phyloP scores from a whole-genome alignment of 2,888 invertebrate genomes.

The Oligia fasciuncula region DNA sequence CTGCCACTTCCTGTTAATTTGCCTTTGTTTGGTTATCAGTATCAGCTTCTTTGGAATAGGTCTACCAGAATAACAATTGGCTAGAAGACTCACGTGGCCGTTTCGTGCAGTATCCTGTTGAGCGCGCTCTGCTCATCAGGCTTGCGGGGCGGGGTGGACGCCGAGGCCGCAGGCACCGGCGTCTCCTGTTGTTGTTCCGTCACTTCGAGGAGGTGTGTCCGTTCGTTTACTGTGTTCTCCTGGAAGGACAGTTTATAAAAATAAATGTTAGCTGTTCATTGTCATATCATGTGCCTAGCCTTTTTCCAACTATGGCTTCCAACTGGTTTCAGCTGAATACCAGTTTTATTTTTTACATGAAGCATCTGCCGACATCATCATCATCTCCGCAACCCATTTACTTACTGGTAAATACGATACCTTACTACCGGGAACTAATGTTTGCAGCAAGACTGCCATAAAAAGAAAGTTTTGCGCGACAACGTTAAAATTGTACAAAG shows the following conservation, averaged over 20 bases:
- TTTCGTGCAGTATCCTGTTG: conserved; percentile 96
- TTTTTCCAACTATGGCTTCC: background rate
- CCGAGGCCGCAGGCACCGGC: conserved; percentile 89
- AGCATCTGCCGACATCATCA: background rate
- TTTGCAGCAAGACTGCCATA: background rate
- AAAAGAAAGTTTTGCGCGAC: background rate
- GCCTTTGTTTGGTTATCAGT: background rate
- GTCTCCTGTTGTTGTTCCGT: conserved; percentile 92
- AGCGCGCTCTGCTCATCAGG: conserved; percentile 97
- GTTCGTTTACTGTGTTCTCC: conserved; percentile 91
- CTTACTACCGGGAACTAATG: background rate
- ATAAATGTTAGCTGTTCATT: background rate
- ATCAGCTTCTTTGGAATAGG: background rate
- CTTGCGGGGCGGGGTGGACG: conserved; percentile 93
- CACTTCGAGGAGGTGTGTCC: conserved; percentile 94
- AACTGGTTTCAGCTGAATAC: background rate
- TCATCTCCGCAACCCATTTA: background rate
- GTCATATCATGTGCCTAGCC: background rate
- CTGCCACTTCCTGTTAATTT: background rate
- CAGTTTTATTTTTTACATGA: background rate
- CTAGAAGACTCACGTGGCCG: conserved; percentile 93
- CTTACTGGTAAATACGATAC: background rate
- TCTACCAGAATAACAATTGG: background rate
- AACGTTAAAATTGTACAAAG: no score
- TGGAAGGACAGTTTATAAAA: conserved; percentile 63